Evolutionary conservation across 2,797 vertebrate genomes (phyloP).

Genomic region (Xiphophorus birchmanni): DNA sequence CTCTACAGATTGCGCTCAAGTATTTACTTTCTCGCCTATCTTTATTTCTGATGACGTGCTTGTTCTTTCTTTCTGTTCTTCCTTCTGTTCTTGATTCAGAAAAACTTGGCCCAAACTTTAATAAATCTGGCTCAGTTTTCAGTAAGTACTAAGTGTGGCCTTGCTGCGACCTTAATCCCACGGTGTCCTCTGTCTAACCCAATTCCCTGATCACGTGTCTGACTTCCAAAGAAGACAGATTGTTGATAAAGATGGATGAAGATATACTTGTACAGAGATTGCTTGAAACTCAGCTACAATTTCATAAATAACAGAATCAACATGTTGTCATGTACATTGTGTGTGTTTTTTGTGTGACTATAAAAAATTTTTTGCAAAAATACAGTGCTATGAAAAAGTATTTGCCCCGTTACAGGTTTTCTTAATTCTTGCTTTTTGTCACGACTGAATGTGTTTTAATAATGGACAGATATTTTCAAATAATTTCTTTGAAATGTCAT

Average conservation of each 20-base stretch:
- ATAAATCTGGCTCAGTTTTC: slow-evolving; percentile 85
- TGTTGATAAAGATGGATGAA: slow-evolving; percentile 38
- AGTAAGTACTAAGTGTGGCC: slow-evolving; percentile 85
- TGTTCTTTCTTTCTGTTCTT: slow-evolving; percentile 73
- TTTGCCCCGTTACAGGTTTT: neutral
- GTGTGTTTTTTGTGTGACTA: slow-evolving; percentile 32
- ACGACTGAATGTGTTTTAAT: neutral
- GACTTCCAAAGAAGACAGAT: slow-evolving; percentile 42
- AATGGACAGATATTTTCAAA: neutral
- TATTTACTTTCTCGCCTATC: slow-evolving; percentile 46
- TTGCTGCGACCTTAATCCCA: slow-evolving; percentile 74
- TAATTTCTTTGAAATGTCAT: neutral
- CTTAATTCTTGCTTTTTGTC: neutral
- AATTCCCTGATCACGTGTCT: slow-evolving; percentile 57
- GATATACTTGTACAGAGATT: slow-evolving; percentile 34
- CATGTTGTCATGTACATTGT: slow-evolving; percentile 47
- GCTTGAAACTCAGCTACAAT: slow-evolving; percentile 32
- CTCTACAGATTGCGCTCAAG: slow-evolving; percentile 28
- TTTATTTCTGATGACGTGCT: slow-evolving; percentile 60
- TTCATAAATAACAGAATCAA: slow-evolving; percentile 34
- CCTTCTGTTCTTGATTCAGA: slow-evolving; percentile 81
- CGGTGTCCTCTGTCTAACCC: slow-evolving; percentile 74
- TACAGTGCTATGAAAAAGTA: neutral
- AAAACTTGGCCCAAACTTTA: slow-evolving; percentile 84
- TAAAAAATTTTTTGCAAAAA: slow-evolving; percentile 9